Percentiles rank a stretch among this genome's conserved stretches.
phyloP scores from a whole-genome alignment of 2,797 vertebrate genomes.

The Sebastes diploproa region DNA sequence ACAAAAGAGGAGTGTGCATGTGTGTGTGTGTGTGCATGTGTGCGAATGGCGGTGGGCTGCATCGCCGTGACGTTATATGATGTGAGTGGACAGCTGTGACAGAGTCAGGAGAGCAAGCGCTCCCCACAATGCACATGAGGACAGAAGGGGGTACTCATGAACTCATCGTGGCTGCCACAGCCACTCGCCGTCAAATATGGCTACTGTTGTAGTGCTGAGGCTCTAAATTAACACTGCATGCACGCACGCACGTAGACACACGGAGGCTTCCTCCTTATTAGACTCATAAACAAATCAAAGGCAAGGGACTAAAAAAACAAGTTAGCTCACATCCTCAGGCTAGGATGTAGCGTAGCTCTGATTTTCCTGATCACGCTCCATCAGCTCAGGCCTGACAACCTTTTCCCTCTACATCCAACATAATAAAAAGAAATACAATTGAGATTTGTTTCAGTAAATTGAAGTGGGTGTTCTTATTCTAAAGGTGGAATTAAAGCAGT shows the following conservation, averaged over 20 bases:
- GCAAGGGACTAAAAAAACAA: not conserved
- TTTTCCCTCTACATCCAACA: not conserved
- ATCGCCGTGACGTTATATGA: slow-evolving; percentile 48
- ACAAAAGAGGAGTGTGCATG: not conserved
- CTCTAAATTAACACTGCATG: slow-evolving; percentile 44
- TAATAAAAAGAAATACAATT: not conserved
- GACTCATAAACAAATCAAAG: slow-evolving; percentile 29
- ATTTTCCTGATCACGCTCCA: not conserved
- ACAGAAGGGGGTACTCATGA: slow-evolving; percentile 69
- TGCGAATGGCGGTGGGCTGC: not conserved
- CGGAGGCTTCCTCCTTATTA: slow-evolving; percentile 28
- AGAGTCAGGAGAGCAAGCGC: slow-evolving; percentile 63
- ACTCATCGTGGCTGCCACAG: slow-evolving; percentile 68
- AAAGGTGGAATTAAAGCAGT: not conserved
- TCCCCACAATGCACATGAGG: slow-evolving; percentile 66
- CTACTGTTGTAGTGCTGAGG: slow-evolving; percentile 22
- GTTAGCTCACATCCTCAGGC: not conserved
- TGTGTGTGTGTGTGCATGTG: not conserved
- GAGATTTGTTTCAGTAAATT: not conserved
- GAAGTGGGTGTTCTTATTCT: not conserved
- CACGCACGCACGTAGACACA: not conserved
- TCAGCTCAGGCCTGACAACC: not conserved
- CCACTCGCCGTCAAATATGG: slow-evolving; percentile 62
- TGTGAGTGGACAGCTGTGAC: slow-evolving; percentile 71
- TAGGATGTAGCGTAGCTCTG: not conserved